Base-by-base conservation (phyloP, 1,140 invertebrate species). In the Bombus turneri region DNA sequence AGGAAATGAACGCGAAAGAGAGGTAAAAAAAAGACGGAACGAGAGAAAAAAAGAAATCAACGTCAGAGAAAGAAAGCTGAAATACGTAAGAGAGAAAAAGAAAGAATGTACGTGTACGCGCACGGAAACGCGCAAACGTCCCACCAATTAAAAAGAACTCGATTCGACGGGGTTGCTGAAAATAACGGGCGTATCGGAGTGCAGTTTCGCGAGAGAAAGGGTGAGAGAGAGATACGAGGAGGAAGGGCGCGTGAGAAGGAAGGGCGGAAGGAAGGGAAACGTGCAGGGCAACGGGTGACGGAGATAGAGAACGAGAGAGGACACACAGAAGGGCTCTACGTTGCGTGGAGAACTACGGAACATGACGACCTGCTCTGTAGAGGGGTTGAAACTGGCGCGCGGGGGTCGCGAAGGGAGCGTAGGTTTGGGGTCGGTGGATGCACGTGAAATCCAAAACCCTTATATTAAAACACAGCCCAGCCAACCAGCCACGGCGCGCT, bases 371-470 rank as follows among this genome's bases (percentile, higher is more conserved):
- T 73, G 85, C 69, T 59, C 77, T 73, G 59, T 78, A 22, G 43
- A 28, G 31, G 81, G 66, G 28, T 37, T 28, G 31, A 31, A 31
- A 34, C 66, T 34, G 53, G 6, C 10, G 53, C 13, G 66, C 5
- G 18, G 34, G 59, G 59, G 3, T 66, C 76, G 86, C 68, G 78
- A 72, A 87, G 83, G 59, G 85, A 72, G 75, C 75, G 57, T 81
- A 72, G 66, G 68, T 69, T 82, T 68, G 71, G 76, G 80, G 64
- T 88, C 81, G 88, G 81, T 91, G 88, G 91, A 92, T 91, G 87
- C 87, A 91, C 88, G 90, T 93, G 92, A 93, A 93, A 93, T 93
- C 84, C 83, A 91, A 93, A 93, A 93, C 92, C 92, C 88, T 93
- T 91, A 90, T 92, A 92, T 93, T 93, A 92, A 93, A 93, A 93